These are phyloP conservation scores for Darevskia nairensis DNA, from an alignment of 2,797 vertebrate species.

Conservation along the genomic window DNA sequence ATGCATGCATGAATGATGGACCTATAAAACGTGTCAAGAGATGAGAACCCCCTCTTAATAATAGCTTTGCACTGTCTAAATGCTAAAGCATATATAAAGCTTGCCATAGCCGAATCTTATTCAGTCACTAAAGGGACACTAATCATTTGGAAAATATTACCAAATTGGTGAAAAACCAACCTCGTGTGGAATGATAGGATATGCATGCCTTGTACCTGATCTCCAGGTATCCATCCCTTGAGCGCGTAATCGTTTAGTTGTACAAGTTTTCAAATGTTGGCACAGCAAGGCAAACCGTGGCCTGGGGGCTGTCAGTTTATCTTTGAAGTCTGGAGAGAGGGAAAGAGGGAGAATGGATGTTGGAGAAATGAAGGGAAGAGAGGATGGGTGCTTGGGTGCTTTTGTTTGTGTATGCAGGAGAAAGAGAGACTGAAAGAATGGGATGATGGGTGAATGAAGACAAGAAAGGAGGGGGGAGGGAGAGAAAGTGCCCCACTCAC, in stretches of 20 bases:
- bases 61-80: neutral
- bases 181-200: neutral
- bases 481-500: too few relatives aligned
- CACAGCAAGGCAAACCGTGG: neutral
- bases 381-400: too few relatives aligned
- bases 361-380: too few relatives aligned
- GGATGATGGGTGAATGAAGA: too few relatives aligned
- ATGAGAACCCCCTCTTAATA: conserved; percentile 2
- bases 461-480: too few relatives aligned
- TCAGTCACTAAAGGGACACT: neutral
- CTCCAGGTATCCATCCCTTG: neutral
- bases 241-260: neutral
- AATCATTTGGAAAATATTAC: neutral
- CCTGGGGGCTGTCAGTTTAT: too few relatives aligned
- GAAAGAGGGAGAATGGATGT: neutral
- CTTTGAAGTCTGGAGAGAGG: too few relatives aligned
- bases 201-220: neutral
- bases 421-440: too few relatives aligned
- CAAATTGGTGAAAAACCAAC: neutral
- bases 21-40: neutral
- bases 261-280: neutral
- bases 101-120: neutral
- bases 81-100: neutral
- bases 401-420: too few relatives aligned
- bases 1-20: neutral